phyloP scores from a whole-genome alignment of 2,888 invertebrate species.

The Cephus rjabovi region DNA sequence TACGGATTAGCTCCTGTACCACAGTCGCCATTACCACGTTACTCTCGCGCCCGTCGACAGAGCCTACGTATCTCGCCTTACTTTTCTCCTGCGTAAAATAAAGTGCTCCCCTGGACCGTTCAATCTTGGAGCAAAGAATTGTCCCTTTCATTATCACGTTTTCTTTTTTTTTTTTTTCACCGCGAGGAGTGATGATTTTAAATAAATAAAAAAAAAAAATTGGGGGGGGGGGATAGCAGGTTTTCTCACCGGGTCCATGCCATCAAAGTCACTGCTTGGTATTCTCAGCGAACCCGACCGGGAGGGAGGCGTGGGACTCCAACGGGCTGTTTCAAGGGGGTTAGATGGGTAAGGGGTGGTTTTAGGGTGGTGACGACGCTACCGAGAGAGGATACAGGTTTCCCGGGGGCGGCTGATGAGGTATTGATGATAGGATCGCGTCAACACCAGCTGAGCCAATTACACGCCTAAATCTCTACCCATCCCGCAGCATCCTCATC shows the following conservation, averaged over 20 bases:
- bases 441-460: conserved; percentile 76
- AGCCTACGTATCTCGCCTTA: conserved; percentile 16
- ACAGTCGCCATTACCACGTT: conserved; percentile 34
- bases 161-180: background rate
- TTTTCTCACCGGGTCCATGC: background rate
- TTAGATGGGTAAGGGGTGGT: conserved; percentile 22
- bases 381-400: conserved; percentile 57
- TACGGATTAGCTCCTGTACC: conserved; percentile 57
- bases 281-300: conserved; percentile 32
- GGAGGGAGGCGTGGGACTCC: background rate
- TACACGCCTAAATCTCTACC: conserved; percentile 68
- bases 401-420: conserved; percentile 70
- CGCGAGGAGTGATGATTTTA: conserved; percentile 30
- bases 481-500: conserved; percentile 37
- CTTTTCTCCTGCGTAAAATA: conserved; percentile 18
- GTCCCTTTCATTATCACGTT: background rate
- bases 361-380: conserved; percentile 14
- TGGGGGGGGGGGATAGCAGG: too few species aligned
- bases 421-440: conserved; percentile 74
- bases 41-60: background rate
- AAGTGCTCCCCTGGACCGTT: conserved; percentile 10
- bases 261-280: conserved; percentile 29
- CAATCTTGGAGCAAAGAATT: background rate
- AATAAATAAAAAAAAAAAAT: background rate
- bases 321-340: conserved; percentile 7